Base-by-base conservation (phyloP, 37 sponge, comb jelly and placozoan species). In the Spongilla lacustris region DNA sequence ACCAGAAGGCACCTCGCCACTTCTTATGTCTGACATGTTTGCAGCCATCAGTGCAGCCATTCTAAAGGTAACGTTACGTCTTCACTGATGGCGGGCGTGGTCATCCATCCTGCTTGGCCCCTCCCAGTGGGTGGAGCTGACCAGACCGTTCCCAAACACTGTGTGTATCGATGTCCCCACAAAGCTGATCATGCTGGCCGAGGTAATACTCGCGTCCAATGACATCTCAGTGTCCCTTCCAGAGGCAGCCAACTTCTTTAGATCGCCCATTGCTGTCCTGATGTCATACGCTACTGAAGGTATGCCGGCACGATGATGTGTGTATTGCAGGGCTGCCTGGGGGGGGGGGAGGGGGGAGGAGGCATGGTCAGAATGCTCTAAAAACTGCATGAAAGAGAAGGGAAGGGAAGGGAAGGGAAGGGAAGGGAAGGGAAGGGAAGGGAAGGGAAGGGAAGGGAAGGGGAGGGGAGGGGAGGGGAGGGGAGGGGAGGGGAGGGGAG, bases 201-300 rank as follows among this genome's bases (percentile, higher is more conserved):
- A 86, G 4, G 29, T 71, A 0, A 77, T 81, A 2, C 78, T 91
- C 49, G 67, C 82, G 0, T 24, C 77, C 5, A 34, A 22, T 22
- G 37, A 77, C 30, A 71, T 86, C 24, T 14, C 8, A 12, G 41
- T 21, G 48, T 71, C 91, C 21, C 58, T 85, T 8, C 82, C 79
- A 29, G 73, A 69, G 0, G 50, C 81, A 2, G 48, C 24, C 22
- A 50, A 41, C n/a, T 91, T 91, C 66, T 50, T 91, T 19, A 38
- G 69, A 8, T 2, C 71, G 8, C 73, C 79, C 21, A 35, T 91
- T 0, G 2, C 74, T 25, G 37, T 78, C 4, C 80, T 91, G 2
- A 77, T 91, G 81, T 19, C 87, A 25, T 91, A 91, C 67, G 83
- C 88, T 2, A 84, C 84, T 30, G 92, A 91, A 83, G 91, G 89